These are phyloP conservation scores for Muntiacus muntjak DNA, from an alignment of 2,113 vertebrate genomes.

Conservation along the genomic window DNA sequence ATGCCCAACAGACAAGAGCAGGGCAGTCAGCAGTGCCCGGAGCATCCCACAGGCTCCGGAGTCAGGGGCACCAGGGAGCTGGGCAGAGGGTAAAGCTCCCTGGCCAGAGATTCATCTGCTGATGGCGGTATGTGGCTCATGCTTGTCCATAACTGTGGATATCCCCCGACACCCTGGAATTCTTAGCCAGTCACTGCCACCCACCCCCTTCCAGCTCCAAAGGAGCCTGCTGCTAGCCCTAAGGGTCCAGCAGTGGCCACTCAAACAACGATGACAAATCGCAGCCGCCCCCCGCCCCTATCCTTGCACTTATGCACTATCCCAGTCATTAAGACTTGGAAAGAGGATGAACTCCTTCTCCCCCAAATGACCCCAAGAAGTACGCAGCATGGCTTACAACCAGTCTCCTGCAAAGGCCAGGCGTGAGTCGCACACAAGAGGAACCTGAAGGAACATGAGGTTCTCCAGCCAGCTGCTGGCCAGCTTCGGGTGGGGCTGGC, in stretches of 20 bases:
- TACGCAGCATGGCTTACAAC: neutral
- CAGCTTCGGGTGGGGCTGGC: neutral
- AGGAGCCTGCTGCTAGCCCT: neutral
- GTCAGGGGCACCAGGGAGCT: neutral
- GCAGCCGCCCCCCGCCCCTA: no score
- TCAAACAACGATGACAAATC: neutral
- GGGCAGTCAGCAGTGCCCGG: neutral
- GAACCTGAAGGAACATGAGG: neutral
- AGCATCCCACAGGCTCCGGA: fast-evolving
- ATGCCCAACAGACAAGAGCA: neutral
- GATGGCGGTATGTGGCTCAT: neutral
- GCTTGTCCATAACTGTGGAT: neutral
- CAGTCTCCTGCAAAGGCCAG: neutral
- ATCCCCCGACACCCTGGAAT: neutral
- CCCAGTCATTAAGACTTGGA: neutral
- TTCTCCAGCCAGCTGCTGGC: neutral
- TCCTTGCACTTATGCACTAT: neutral
- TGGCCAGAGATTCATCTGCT: neutral
- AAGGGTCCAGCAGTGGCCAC: neutral
- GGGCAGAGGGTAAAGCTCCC: neutral
- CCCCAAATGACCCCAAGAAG: neutral
- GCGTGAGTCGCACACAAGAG: neutral
- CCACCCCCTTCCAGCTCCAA: neutral
- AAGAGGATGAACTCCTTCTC: neutral
- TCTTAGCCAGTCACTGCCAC: neutral